Conservation (phyloP, 2,113 vertebrate species). For the Epinephelus lanceolatus region DNA sequence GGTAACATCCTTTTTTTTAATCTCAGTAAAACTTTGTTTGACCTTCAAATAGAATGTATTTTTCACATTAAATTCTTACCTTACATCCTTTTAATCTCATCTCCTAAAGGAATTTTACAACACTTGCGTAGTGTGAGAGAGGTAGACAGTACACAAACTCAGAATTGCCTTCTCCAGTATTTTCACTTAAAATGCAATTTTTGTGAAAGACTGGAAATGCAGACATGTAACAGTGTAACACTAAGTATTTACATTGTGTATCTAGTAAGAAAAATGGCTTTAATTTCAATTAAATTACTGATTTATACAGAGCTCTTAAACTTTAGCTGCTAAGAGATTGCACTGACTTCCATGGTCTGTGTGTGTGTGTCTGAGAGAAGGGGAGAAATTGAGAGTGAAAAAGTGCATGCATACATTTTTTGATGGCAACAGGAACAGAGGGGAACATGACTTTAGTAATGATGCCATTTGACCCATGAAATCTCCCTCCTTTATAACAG, state of each 20-base stretch:
- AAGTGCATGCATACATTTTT: not conserved
- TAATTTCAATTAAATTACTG: too few relatives aligned
- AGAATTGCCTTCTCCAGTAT: not conserved
- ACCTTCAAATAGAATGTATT: slow-evolving; percentile 10
- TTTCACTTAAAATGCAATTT: not conserved
- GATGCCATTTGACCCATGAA: not conserved
- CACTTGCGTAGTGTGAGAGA: not conserved
- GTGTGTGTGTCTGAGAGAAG: not conserved
- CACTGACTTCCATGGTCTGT: too few relatives aligned
- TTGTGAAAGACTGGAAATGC: too few relatives aligned
- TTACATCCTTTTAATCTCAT: slow-evolving; percentile 2
- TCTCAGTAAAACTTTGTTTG: not conserved
- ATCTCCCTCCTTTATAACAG: not conserved
- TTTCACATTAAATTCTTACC: slow-evolving; percentile 5
- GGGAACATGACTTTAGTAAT: not conserved
- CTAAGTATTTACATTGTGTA: too few relatives aligned
- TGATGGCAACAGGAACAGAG: not conserved
- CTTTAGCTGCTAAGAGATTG: too few relatives aligned
- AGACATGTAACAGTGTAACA: too few relatives aligned
- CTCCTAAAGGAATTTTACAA: not conserved
- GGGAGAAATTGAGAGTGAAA: not conserved
- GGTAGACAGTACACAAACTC: not conserved
- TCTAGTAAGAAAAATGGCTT: too few relatives aligned
- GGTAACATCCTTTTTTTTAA: not conserved
- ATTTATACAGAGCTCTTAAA: too few relatives aligned